These are phyloP conservation scores for Phaethon lepturus DNA, from an alignment of 2,113 vertebrate genomes.

Conservation along the genomic window DNA sequence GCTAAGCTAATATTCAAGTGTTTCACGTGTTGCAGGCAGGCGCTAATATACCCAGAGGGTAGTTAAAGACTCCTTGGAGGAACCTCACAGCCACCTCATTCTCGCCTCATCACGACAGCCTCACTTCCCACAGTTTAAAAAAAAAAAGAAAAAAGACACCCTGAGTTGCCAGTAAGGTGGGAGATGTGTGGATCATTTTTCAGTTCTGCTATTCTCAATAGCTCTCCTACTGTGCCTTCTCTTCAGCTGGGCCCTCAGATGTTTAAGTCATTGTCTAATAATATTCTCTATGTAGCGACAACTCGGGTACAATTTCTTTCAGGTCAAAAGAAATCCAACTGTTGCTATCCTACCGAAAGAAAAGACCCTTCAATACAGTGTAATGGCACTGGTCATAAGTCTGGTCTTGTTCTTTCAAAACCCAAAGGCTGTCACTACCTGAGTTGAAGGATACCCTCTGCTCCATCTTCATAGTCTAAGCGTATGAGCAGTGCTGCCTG, in stretches of 20 bases:
- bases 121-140: constrained; percentile 24
- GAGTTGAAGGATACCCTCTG: background rate
- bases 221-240: background rate
- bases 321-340: background rate
- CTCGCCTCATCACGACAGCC: constrained; percentile 25
- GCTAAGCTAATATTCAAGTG: constrained; percentile 72
- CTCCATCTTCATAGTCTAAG: background rate
- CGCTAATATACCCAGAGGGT: constrained; percentile 49
- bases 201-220: background rate
- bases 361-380: background rate
- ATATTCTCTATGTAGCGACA: background rate
- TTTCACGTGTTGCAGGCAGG: constrained; percentile 63
- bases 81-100: constrained; percentile 27
- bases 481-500: background rate
- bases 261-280: background rate
- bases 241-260: background rate
- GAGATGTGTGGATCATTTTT: constrained; percentile 24
- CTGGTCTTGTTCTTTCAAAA: background rate
- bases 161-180: constrained; percentile 17
- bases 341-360: background rate
- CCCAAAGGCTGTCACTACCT: background rate
- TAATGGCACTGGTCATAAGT: background rate
- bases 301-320: background rate
- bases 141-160: background rate
- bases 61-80: constrained; percentile 52